phyloP scores from a whole-genome alignment of 2,888 invertebrate species.

The Andricus quercusramuli region DNA sequence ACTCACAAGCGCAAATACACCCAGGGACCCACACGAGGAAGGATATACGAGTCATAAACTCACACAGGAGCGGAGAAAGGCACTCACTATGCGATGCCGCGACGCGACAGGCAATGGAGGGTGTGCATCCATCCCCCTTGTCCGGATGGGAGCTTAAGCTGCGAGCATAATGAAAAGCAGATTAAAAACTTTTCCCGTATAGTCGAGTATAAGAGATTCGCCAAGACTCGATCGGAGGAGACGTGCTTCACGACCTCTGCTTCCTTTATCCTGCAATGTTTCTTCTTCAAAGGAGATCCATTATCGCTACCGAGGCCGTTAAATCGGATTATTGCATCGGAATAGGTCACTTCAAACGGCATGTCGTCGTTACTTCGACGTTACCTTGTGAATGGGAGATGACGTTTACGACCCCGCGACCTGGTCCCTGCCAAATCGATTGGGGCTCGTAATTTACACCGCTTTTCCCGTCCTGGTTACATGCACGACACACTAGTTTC shows the following conservation, averaged over 20 bases:
- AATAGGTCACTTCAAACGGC: slow-evolving; percentile 47
- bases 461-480: slow-evolving; percentile 33
- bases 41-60: slow-evolving; percentile 70
- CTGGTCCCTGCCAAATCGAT: slow-evolving; percentile 35
- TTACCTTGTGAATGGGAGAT: slow-evolving; percentile 28
- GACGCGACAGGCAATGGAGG: slow-evolving; percentile 48
- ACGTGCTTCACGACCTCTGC: slow-evolving; percentile 16
- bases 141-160: slow-evolving; percentile 48
- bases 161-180: slow-evolving; percentile 68
- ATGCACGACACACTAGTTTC: slow-evolving; percentile 12
- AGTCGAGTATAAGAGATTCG: background rate
- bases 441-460: slow-evolving; percentile 27
- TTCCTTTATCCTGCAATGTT: slow-evolving; percentile 27
- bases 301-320: slow-evolving; percentile 45
- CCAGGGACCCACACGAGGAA: slow-evolving; percentile 62
- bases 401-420: slow-evolving; percentile 23
- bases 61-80: slow-evolving; percentile 62
- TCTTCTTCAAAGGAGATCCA: slow-evolving; percentile 19
- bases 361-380: slow-evolving; percentile 19
- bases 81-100: slow-evolving; percentile 36
- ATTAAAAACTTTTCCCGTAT: slow-evolving; percentile 63
- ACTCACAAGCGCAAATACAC: slow-evolving; percentile 60
- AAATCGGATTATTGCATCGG: slow-evolving; percentile 52
- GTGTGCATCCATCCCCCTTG: slow-evolving; percentile 53
- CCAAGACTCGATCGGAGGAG: background rate